A percentile compares a stretch with the other conserved stretches of the same genome.
Evolutionary conservation across 2,113 vertebrate genomes (phyloP).

Genomic region (Circaetus gallicus): DNA sequence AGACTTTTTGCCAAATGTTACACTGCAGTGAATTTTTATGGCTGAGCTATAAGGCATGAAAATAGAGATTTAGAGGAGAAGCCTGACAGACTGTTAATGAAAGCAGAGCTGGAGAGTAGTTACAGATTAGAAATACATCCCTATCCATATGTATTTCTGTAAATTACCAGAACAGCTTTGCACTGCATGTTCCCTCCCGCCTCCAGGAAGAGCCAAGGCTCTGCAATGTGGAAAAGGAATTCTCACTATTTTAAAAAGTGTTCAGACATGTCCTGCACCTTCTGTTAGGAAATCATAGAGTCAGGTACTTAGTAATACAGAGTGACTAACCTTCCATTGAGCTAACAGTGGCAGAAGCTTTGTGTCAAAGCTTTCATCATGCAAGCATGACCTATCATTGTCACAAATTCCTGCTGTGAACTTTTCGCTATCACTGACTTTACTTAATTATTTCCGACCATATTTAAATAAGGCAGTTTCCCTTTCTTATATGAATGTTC

Average conservation of each 20-base stretch:
- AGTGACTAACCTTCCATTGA: slow-evolving; percentile 38
- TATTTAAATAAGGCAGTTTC: neutral
- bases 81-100: neutral
- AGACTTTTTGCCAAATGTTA: neutral
- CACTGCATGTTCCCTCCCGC: neutral
- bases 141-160: neutral
- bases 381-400: neutral
- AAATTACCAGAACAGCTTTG: neutral
- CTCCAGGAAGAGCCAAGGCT: neutral
- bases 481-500: neutral
- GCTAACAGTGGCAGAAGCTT: slow-evolving; percentile 6
- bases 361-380: slow-evolving; percentile 39
- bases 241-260: slow-evolving; percentile 30
- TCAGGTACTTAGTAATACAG: slow-evolving; percentile 18
- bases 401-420: neutral
- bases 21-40: neutral
- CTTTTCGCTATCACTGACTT: neutral
- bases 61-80: neutral
- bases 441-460: neutral
- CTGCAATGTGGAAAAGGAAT: slow-evolving; percentile 13
- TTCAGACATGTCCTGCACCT: slow-evolving; percentile 35
- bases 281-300: slow-evolving; percentile 40
- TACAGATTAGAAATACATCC: neutral
- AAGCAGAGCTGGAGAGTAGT: neutral
- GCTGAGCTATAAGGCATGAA: neutral